Evolutionary conservation across 2,797 vertebrate genomes (phyloP), one percentile per base, ranked within the genome.

Genomic region (Centropyge bicolor): DNA sequence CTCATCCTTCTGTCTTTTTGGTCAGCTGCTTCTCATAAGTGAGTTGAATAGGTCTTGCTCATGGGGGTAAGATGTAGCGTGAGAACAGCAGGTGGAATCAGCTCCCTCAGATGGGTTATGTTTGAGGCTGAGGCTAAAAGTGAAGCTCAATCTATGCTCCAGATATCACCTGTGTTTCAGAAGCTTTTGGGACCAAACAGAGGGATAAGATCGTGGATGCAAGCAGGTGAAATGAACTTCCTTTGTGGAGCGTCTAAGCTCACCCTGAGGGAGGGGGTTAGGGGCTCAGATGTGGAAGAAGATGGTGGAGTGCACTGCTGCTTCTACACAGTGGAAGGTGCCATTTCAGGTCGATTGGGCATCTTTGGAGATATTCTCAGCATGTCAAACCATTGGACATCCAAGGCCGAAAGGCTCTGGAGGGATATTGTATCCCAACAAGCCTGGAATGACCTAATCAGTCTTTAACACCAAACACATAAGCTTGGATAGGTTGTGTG

Each of bases 11-110:
- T 48, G n/a, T 57, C 36, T 19, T 55, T 68, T 43, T 43, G 6
- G 38, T 57, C 46, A 24, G 14, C 40, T 46, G 17, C 24, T 6
- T 27, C 16, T 63, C 60, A 27, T 20, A 35, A 22, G 40, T 46
- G 54, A 57, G 13, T 22, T 41, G 43, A 12, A 56, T 5, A 20
- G n/a, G 27, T 65, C 16, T 45, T 45, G 24, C 8, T 54, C 60
- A 19, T 13, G 2, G 14, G 38, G 70, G 3, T 63, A 20, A 66
- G 8, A 20, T 17, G 22, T 16, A 66, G 72, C 17, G 22, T 49
- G 72, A 66, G 72, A 74, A 65, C 60, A 45, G 49, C 14, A 22
- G 41, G 20, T 64, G 41, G 61, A 3, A 22, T 65, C 9, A 40
- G 52, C 22, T 38, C n/a, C 45, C 46, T 38, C 41, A 16, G 31